Evolutionary conservation across 2,888 invertebrate species (phyloP).

Genomic region (Ferrisia virgata): DNA sequence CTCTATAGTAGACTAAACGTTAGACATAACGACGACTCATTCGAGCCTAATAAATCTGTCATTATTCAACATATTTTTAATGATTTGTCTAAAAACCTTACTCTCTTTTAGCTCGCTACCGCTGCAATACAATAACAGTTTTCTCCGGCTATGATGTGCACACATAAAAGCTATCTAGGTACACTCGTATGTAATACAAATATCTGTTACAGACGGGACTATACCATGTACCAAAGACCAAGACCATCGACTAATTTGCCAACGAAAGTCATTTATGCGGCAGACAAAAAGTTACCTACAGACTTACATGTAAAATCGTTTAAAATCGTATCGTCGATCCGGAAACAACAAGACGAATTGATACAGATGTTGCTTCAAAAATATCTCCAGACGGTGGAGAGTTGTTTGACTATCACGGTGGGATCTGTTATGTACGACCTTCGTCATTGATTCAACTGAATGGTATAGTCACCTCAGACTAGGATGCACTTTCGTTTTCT

Average conservation of each 20-base stretch:
- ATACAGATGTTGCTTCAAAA: background rate
- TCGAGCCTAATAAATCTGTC: slow-evolving; percentile 23
- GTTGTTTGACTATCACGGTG: background rate
- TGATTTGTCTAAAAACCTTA: slow-evolving; percentile 8
- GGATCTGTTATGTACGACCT: background rate
- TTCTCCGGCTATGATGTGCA: background rate
- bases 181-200: background rate
- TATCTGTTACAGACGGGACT: background rate
- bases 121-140: background rate
- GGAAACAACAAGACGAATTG: slow-evolving; percentile 10
- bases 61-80: background rate
- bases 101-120: background rate
- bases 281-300: background rate
- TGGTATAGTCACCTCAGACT: background rate
- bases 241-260: background rate
- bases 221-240: background rate
- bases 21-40: slow-evolving; percentile 20
- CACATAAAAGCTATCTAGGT: background rate
- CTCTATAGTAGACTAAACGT: slow-evolving; percentile 1
- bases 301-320: slow-evolving; percentile 1
- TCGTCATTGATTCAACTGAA: background rate
- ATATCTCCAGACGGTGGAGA: background rate
- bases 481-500: background rate
- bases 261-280: background rate
- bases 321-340: background rate